A percentile compares a stretch with the other conserved stretches of the same genome.
phyloP scores from a whole-genome alignment of 2,888 invertebrate species.

The Cephus nigrinus region DNA sequence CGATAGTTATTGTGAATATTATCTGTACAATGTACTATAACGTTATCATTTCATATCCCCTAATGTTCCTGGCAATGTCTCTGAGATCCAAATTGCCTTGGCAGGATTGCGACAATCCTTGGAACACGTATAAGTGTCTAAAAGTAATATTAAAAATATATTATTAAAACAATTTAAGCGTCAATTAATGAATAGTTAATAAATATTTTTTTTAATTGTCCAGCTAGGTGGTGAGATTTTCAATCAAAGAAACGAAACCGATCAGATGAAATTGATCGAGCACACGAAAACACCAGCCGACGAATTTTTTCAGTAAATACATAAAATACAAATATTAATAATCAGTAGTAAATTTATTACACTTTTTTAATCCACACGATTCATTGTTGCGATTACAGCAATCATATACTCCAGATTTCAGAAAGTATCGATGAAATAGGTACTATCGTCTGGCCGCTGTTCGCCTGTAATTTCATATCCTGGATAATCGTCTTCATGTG shows the following conservation, averaged over 20 bases:
- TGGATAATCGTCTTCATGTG: constrained; percentile 88
- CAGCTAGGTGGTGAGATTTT: constrained; percentile 56
- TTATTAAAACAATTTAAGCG: not conserved
- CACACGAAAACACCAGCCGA: constrained; percentile 78
- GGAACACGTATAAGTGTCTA: constrained; percentile 84
- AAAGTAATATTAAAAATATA: constrained; percentile 64
- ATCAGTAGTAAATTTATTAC: constrained; percentile 1
- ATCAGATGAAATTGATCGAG: constrained; percentile 31
- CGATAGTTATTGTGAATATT: constrained; percentile 82
- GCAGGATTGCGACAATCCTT: constrained; percentile 80
- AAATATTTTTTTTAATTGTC: constrained; percentile 20
- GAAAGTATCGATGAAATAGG: constrained; percentile 80
- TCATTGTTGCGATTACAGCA: constrained; percentile 69
- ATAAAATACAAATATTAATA: not conserved
- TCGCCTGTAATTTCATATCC: constrained; percentile 78
- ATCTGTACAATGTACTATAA: constrained; percentile 88
- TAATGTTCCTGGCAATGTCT: constrained; percentile 82
- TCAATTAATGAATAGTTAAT: not conserved
- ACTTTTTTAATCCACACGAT: constrained; percentile 9
- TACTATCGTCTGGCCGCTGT: constrained; percentile 83
- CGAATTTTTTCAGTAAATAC: constrained; percentile 84
- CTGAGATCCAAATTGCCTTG: constrained; percentile 78
- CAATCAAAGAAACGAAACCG: constrained; percentile 29
- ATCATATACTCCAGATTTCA: constrained; percentile 82
- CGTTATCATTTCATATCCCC: constrained; percentile 85